Conservation (phyloP, 1,140 invertebrate species). For the Drosophila dunni region DNA sequence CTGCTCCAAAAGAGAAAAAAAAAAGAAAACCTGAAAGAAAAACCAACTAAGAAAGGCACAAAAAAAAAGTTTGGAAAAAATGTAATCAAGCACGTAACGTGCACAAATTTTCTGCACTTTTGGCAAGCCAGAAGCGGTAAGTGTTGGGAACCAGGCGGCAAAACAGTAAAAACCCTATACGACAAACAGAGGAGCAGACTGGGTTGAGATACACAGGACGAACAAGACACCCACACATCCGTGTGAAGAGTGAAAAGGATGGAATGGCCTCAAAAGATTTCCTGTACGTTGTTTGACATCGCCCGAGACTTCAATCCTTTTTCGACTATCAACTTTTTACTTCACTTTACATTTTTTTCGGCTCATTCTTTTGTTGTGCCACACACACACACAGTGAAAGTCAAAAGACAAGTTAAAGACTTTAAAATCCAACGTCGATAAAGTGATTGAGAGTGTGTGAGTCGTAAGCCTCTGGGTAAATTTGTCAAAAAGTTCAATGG, state of each 20-base stretch:
- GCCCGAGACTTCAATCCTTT: constrained; percentile 62
- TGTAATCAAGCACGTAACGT: constrained; percentile 83
- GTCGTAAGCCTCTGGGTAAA: constrained; percentile 56
- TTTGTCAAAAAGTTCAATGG: constrained; percentile 62
- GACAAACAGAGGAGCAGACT: constrained; percentile 17
- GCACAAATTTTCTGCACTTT: constrained; percentile 83
- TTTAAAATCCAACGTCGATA: constrained; percentile 74
- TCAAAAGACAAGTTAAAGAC: constrained; percentile 82
- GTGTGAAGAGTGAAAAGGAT: constrained; percentile 29
- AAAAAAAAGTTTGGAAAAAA: constrained; percentile 73
- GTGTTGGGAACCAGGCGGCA: constrained; percentile 59
- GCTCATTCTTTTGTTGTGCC: constrained; percentile 16
- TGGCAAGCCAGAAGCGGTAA: constrained; percentile 63
- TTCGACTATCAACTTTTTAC: constrained; percentile 57
- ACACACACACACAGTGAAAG: constrained; percentile 46
- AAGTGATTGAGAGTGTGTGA: constrained; percentile 76
- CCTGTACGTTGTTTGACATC: constrained; percentile 55
- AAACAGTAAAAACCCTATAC: constrained; percentile 26
- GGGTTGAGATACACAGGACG: constrained; percentile 55
- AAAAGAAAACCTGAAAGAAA: constrained; percentile 18
- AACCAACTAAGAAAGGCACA: constrained; percentile 18
- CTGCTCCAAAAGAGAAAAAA: constrained; percentile 12
- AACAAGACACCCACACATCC: constrained; percentile 1
- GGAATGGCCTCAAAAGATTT: constrained; percentile 75
- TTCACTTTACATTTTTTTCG: not conserved